Evolutionary conservation across 2,888 invertebrate genomes (phyloP).

Genomic region (Hirtodrosophila alboralis): DNA sequence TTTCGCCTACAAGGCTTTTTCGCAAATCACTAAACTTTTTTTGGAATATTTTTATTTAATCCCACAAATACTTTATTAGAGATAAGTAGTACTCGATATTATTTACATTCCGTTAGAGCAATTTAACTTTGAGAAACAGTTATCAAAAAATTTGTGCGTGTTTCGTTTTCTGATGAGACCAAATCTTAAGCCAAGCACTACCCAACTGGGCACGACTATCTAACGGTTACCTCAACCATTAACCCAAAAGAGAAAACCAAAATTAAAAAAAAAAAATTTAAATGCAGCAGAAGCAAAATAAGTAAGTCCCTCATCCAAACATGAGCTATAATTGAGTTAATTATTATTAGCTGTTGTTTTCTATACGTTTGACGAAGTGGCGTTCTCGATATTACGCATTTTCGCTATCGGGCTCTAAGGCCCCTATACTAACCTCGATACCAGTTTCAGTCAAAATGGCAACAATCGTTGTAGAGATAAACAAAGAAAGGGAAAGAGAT

Average conservation of each 20-base stretch:
- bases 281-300: slow-evolving; percentile 24
- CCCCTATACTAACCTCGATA: neutral
- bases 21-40: too few relatives aligned
- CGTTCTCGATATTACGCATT: slow-evolving; percentile 59
- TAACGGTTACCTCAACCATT: slow-evolving; percentile 43
- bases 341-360: slow-evolving; percentile 39
- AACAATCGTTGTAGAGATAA: slow-evolving; percentile 48
- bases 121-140: too few relatives aligned
- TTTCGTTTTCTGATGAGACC: too few relatives aligned
- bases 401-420: slow-evolving; percentile 9
- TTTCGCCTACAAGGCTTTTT: too few relatives aligned
- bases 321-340: slow-evolving; percentile 54
- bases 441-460: slow-evolving; percentile 59
- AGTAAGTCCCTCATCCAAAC: slow-evolving; percentile 5
- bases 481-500: neutral
- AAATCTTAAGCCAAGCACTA: slow-evolving; percentile 10
- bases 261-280: slow-evolving; percentile 51
- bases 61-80: too few relatives aligned
- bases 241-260: slow-evolving; percentile 3
- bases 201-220: slow-evolving; percentile 28
- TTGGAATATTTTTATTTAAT: too few relatives aligned
- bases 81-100: too few relatives aligned
- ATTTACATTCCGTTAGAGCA: too few relatives aligned
- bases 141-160: too few relatives aligned
- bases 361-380: slow-evolving; percentile 6